Conservation (phyloP, 92 coral and sea anemone species). For the Plumapathes pennacea region DNA sequence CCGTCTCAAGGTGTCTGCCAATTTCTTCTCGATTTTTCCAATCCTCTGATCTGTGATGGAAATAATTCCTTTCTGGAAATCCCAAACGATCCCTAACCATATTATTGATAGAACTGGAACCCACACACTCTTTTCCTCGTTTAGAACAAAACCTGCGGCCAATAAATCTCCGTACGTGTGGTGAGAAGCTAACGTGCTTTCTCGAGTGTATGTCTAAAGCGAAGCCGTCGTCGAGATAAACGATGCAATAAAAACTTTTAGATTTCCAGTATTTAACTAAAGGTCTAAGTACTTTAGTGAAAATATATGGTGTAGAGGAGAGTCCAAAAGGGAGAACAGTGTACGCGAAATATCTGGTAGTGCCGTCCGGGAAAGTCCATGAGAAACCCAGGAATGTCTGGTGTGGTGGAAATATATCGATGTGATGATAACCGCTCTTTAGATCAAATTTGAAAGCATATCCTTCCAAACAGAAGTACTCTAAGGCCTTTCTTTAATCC, state of each 20-base stretch:
- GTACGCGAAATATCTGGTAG: slow-evolving; percentile 26
- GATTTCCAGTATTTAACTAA: slow-evolving; percentile 35
- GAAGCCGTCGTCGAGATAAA: slow-evolving; percentile 14
- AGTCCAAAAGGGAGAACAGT: slow-evolving; percentile 24
- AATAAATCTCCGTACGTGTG: slow-evolving; percentile 16
- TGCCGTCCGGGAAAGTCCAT: slow-evolving; percentile 30
- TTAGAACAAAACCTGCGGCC: slow-evolving; percentile 29
- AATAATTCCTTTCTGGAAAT: slow-evolving; percentile 23
- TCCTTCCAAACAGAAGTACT: slow-evolving; percentile 16
- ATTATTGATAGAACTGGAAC: slow-evolving; percentile 23
- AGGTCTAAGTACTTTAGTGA: slow-evolving; percentile 34
- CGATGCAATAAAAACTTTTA: slow-evolving; percentile 22
- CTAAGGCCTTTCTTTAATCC: slow-evolving; percentile 23
- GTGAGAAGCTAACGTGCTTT: slow-evolving; percentile 25
- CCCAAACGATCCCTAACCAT: slow-evolving; percentile 20
- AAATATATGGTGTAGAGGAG: slow-evolving; percentile 31
- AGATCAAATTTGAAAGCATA: slow-evolving; percentile 17
- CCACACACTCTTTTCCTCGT: slow-evolving; percentile 26
- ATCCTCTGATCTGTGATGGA: slow-evolving; percentile 29
- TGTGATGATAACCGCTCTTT: slow-evolving; percentile 22
- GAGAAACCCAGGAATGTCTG: slow-evolving; percentile 27
- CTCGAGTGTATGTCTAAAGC: slow-evolving; percentile 5
- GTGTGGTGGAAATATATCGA: slow-evolving; percentile 23
- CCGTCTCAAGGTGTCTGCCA: neutral
- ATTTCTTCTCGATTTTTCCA: slow-evolving; percentile 15